Percentiles rank a stretch among this genome's conserved stretches.
Evolutionary conservation across 2,113 vertebrate species (phyloP).

Genomic region (Cichladusa arquata): DNA sequence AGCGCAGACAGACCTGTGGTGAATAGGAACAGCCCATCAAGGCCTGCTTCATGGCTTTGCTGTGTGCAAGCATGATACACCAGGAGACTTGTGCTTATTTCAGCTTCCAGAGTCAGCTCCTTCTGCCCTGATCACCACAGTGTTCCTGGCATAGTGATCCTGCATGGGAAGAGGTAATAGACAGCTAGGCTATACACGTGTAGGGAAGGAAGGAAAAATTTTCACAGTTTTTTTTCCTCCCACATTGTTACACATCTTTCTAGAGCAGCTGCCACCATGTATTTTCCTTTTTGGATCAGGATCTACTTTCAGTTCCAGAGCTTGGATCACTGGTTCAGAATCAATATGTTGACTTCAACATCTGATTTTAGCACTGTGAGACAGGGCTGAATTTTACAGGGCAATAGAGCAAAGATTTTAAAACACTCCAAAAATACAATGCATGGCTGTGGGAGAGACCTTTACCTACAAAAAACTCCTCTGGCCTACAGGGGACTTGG

Average conservation of each 20-base stretch:
- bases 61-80: not conserved
- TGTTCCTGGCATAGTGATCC: not conserved
- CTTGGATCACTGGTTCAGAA: not conserved
- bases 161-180: not conserved
- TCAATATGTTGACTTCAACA: not conserved
- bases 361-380: not conserved
- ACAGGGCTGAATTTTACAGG: not conserved
- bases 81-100: not conserved
- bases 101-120: not conserved
- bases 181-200: not conserved
- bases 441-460: not conserved
- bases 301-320: not conserved
- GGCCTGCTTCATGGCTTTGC: not conserved
- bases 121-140: not conserved
- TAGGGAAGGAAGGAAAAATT: not conserved
- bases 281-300: not conserved
- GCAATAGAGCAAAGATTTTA: not conserved
- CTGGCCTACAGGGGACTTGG: not conserved
- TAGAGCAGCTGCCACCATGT: fast-evolving
- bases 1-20: not conserved
- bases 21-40: not conserved
- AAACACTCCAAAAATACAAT: not conserved
- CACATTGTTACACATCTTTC: fast-evolving
- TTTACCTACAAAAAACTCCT: not conserved
- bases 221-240: not conserved